phyloP scores from a whole-genome alignment of 23 tunicate species.

The Styela plicata region DNA sequence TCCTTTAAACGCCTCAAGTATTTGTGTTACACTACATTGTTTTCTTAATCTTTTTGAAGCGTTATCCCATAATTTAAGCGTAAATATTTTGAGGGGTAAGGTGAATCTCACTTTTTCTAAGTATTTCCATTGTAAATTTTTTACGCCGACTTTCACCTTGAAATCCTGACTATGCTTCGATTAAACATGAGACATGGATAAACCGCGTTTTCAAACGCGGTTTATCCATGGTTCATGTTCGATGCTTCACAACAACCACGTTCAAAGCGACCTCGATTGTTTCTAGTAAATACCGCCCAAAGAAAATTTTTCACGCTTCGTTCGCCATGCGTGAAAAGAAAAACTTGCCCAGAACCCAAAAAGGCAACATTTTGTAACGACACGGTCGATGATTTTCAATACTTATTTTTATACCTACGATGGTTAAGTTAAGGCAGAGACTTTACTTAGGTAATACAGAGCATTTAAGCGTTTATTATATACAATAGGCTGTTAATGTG shows the following conservation, averaged over 20 bases:
- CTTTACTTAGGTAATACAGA: no score
- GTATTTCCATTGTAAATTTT: neutral
- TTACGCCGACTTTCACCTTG: neutral
- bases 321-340: neutral
- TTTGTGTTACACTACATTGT: no score
- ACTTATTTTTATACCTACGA: neutral
- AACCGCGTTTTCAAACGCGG: no score
- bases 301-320: neutral
- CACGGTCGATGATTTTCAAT: neutral
- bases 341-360: neutral
- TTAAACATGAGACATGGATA: no score
- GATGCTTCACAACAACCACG: neutral
- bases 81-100: neutral
- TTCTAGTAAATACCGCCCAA: neutral
- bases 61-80: neutral
- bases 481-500: no score
- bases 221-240: neutral
- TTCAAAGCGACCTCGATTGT: neutral
- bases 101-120: neutral
- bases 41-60: neutral
- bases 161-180: no score
- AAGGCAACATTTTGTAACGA: neutral
- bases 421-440: no score
- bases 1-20: no score
- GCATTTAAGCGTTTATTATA: no score